Base-by-base conservation (phyloP, 1,140 invertebrate species). In the Helicorthomorpha holstii region DNA sequence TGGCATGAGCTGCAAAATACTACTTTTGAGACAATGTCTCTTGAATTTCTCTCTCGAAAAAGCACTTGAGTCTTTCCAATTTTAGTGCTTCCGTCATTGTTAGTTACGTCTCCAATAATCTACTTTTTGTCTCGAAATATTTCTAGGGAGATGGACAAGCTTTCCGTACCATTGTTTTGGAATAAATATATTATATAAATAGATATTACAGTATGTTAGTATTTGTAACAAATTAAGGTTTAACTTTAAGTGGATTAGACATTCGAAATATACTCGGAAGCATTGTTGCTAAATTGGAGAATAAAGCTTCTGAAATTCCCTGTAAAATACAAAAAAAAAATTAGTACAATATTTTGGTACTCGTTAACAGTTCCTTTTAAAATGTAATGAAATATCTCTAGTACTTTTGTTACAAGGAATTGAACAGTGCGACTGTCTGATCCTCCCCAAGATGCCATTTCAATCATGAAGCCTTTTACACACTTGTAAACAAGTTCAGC, bases 401-500 rank as follows among this genome's bases (percentile, higher is more conserved):
- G 4, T 46, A 82, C 81, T 69, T 79, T 76, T 23, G 85, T 84
- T 12, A 88, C 77, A 50, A 87, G 66, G 67, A 89, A 87, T 66
- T 88, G 84, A 41, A 88, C 73, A 66, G 85, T 93, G 63, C 85
- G 82, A 25, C 92, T 76, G 64, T 92, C 86, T 14, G 88, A 83
- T 21, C 87, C 88, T 54, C 88, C 87, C 80, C 80, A 86, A 1
- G 83, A 87, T 3, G 87, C 82, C 76, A 92, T 92, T 73, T 98
- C 94, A 65, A 98, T 95, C 87, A 98, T 93, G 66, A 97, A 98
- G 0, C 94, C 95, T 75, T 98, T 98, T 21, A 96, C 84, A 72
- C 94, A 98, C 70, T 98, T 98, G 61, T 95, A 91, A 52, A 98
- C 83, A 53, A 98, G 69, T 69, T 98, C 95, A 0, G 93, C 93